phyloP scores from a whole-genome alignment of 2,888 invertebrate species.

The Drosophila neutralis region DNA sequence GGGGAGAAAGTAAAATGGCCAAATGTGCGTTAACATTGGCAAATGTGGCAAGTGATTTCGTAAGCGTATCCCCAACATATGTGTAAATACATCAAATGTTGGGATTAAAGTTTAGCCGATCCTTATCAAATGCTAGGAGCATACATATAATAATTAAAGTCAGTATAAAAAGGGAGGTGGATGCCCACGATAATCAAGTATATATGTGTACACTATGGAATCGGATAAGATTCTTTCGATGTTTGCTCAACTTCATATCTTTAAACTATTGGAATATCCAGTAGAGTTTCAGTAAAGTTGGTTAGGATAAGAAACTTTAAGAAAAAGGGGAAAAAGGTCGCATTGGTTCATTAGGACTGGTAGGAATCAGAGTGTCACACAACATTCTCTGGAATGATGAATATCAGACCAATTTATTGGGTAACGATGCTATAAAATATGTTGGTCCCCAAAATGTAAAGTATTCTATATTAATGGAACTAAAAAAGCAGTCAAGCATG shows the following conservation, averaged over 20 bases:
- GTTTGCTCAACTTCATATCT: too few relatives aligned
- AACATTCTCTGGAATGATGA: too few relatives aligned
- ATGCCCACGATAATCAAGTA: too few relatives aligned
- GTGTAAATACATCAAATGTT: neutral
- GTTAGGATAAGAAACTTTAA: neutral
- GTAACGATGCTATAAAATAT: too few relatives aligned
- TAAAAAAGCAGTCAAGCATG: too few relatives aligned
- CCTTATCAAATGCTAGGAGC: neutral
- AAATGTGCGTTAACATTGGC: neutral
- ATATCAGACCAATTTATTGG: too few relatives aligned
- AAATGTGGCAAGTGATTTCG: neutral
- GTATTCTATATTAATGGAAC: too few relatives aligned
- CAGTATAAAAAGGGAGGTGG: neutral
- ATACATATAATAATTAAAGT: neutral
- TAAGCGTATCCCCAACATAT: neutral
- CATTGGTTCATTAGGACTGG: neutral
- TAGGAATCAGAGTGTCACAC: too few relatives aligned
- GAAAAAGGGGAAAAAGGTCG: neutral
- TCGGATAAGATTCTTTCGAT: too few relatives aligned
- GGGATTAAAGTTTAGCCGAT: neutral
- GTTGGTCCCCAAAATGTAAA: too few relatives aligned
- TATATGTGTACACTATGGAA: too few relatives aligned
- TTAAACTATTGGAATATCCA: neutral
- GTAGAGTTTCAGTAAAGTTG: neutral
- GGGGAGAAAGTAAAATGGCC: neutral